Conservation (phyloP, 2,113 vertebrate genomes). For the Cyprinodon brontotheroides region DNA sequence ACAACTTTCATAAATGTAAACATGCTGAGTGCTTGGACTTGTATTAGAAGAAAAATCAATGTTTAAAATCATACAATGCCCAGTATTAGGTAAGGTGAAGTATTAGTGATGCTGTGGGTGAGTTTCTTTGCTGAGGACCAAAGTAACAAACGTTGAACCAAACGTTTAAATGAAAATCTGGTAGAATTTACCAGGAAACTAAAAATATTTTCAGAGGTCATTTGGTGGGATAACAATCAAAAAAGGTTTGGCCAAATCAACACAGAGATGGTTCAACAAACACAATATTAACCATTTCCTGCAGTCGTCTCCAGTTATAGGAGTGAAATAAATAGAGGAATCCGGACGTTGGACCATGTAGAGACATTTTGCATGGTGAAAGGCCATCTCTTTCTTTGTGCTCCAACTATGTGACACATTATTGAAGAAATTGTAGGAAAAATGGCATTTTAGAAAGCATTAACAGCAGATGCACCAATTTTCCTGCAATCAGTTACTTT, state of each 20-base stretch:
- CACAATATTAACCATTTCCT: background rate
- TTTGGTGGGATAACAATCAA: background rate
- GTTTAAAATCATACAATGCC: too few species aligned
- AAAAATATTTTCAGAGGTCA: background rate
- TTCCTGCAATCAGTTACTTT: too few species aligned
- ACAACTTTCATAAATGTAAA: too few species aligned
- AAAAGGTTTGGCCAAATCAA: background rate
- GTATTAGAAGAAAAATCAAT: too few species aligned
- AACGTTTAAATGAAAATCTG: background rate
- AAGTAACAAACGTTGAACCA: background rate
- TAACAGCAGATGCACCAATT: too few species aligned
- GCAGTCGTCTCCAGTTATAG: background rate
- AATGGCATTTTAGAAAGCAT: background rate
- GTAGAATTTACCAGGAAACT: too few species aligned
- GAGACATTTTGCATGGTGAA: background rate
- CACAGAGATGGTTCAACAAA: background rate
- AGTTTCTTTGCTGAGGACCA: background rate
- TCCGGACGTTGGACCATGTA: background rate
- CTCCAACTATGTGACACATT: background rate
- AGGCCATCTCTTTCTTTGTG: background rate
- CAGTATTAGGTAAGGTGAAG: too few species aligned
- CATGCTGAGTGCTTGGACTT: too few species aligned
- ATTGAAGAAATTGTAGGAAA: background rate
- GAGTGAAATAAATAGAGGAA: background rate
- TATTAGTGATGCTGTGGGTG: background rate